phyloP scores from a whole-genome alignment of 2,888 invertebrate genomes.

The Trichogramma dendrolimi region DNA sequence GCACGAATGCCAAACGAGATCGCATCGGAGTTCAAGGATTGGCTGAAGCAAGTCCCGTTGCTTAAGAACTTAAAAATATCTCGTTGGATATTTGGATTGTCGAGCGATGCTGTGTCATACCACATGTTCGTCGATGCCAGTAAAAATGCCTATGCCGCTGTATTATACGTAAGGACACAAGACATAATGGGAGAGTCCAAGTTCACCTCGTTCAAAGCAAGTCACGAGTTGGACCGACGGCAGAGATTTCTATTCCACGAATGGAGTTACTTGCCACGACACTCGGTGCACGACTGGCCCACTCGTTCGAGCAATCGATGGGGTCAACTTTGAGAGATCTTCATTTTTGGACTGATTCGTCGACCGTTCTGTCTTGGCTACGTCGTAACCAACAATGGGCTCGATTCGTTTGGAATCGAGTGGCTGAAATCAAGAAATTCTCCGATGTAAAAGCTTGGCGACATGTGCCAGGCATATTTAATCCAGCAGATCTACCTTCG shows the following conservation, averaged over 20 bases:
- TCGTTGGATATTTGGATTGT: slow-evolving; percentile 1
- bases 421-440: slow-evolving; percentile 35
- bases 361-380: slow-evolving; percentile 37
- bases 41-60: background rate
- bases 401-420: slow-evolving; percentile 37
- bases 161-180: slow-evolving; percentile 5
- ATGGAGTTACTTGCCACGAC: slow-evolving; percentile 13
- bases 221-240: slow-evolving; percentile 18
- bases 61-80: background rate
- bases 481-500: slow-evolving; percentile 43
- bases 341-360: slow-evolving; percentile 38
- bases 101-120: slow-evolving; percentile 7
- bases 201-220: slow-evolving; percentile 11
- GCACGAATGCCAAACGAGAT: background rate
- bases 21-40: background rate
- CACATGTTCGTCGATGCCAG: slow-evolving; percentile 39
- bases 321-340: background rate
- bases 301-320: background rate
- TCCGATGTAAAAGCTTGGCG: slow-evolving; percentile 31
- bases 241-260: slow-evolving; percentile 18
- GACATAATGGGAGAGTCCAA: background rate
- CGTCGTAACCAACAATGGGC: slow-evolving; percentile 31
- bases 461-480: slow-evolving; percentile 37
- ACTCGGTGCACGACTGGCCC: background rate
- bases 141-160: slow-evolving; percentile 16